Percentiles rank a stretch among this genome's conserved stretches.
Conservation (phyloP, 92 coral and sea anemone genomes). For the Actinernus sp. region DNA sequence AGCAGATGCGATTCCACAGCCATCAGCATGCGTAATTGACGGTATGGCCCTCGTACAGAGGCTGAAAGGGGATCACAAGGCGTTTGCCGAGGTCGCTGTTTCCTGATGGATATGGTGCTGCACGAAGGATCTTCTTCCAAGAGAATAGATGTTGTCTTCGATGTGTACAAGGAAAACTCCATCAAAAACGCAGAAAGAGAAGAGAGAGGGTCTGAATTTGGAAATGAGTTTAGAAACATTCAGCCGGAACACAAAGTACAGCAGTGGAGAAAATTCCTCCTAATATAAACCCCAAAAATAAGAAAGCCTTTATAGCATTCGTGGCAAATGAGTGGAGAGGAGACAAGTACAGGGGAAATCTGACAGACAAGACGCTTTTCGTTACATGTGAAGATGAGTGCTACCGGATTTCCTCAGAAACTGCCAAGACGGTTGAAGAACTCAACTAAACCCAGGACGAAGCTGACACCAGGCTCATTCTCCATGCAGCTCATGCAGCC, state of each 20-base stretch:
- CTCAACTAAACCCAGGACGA: constrained; percentile 37
- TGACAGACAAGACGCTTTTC: constrained; percentile 27
- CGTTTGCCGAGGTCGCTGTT: constrained; percentile 34
- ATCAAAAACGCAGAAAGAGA: constrained; percentile 61
- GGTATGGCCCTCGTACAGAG: constrained; percentile 37
- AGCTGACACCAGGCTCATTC: constrained; percentile 52
- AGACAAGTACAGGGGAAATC: constrained; percentile 10
- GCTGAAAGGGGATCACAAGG: constrained; percentile 36
- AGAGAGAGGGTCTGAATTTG: constrained; percentile 45
- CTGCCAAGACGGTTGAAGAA: constrained; percentile 4
- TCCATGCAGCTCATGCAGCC: constrained; percentile 40
- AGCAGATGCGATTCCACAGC: constrained; percentile 14
- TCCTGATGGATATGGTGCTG: constrained; percentile 12
- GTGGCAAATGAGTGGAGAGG: constrained; percentile 33
- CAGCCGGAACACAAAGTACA: constrained; percentile 49
- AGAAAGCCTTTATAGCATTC: constrained; percentile 50
- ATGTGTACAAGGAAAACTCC: constrained; percentile 33
- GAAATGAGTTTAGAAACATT: constrained; percentile 39
- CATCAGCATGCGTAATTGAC: constrained; percentile 43
- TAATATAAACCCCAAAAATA: no score
- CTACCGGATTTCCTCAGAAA: constrained; percentile 27
- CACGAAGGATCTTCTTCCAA: constrained; percentile 25
- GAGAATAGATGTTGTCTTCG: constrained; percentile 53
- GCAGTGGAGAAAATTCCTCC: constrained; percentile 61
- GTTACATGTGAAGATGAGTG: constrained; percentile 35